A percentile compares a stretch with the other conserved stretches of the same genome.
These are phyloP conservation scores for Platyscapa corneri DNA, from an alignment of 1,140 invertebrate species.

Conservation along the genomic window DNA sequence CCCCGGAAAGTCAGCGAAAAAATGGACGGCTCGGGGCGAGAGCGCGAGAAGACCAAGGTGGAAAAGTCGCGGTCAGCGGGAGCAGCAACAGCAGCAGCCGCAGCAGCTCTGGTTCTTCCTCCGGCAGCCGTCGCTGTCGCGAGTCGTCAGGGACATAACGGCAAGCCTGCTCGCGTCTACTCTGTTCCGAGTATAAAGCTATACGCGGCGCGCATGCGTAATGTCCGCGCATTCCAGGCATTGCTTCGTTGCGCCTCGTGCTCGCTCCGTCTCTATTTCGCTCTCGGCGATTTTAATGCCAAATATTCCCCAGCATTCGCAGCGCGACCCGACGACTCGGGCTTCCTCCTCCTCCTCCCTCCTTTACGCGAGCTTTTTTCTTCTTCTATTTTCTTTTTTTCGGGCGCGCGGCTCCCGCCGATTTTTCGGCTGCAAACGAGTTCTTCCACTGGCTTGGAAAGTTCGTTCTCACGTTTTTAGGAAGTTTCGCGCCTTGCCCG, in stretches of 20 bases:
- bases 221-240: conserved; percentile 71
- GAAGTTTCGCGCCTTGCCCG: too few relatives aligned
- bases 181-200: conserved; percentile 69
- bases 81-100: background rate
- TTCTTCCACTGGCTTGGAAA: too few relatives aligned
- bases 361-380: conserved; percentile 29
- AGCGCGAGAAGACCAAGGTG: conserved; percentile 18
- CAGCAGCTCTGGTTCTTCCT: background rate
- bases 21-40: background rate
- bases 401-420: too few relatives aligned
- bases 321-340: too few relatives aligned
- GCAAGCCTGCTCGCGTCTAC: conserved; percentile 58
- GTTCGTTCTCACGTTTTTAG: too few relatives aligned
- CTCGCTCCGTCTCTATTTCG: conserved; percentile 47
- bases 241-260: conserved; percentile 62
- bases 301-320: background rate
- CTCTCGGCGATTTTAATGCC: conserved; percentile 27
- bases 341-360: conserved; percentile 53
- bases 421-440: too few relatives aligned
- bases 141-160: conserved; percentile 64
- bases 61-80: background rate
- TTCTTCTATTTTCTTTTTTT: too few relatives aligned
- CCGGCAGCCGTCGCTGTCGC: conserved; percentile 57
- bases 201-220: conserved; percentile 73
- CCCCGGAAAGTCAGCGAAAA: too few relatives aligned